Conservation (phyloP, 2,113 vertebrate genomes). For the Circaetus gallicus region DNA sequence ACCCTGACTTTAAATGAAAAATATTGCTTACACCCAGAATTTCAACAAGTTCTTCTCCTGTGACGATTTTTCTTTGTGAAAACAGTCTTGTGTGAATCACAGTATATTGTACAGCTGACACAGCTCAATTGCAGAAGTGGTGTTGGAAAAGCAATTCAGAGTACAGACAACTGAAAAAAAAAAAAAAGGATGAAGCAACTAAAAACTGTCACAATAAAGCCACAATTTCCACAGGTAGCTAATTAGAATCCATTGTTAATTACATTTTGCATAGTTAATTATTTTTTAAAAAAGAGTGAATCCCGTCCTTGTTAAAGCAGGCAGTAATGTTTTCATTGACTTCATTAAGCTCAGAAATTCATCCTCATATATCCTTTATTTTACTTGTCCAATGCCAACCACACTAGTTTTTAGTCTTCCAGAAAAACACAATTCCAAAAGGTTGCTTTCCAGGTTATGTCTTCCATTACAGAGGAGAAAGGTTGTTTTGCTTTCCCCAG, state of each 20-base stretch:
- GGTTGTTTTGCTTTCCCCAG: not conserved
- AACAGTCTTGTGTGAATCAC: not conserved
- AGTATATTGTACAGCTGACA: not conserved
- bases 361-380: not conserved
- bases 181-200: not conserved
- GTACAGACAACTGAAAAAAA: not conserved
- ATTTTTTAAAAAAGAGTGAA: not conserved
- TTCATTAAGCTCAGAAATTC: not conserved
- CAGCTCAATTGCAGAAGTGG: not conserved
- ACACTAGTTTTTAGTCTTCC: not conserved
- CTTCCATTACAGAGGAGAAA: not conserved
- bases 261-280: slow-evolving; percentile 38
- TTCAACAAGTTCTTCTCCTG: not conserved
- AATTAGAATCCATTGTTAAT: slow-evolving; percentile 37
- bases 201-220: not conserved
- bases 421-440: not conserved
- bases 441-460: not conserved
- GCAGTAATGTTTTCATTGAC: not conserved
- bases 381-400: not conserved
- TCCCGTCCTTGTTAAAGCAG: not conserved
- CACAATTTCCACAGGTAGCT: not conserved
- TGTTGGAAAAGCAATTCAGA: not conserved
- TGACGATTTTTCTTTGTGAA: not conserved
- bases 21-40: not conserved
- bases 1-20: not conserved